Base-by-base conservation (phyloP, 2,113 vertebrate genomes). In the Centropristis striata region DNA sequence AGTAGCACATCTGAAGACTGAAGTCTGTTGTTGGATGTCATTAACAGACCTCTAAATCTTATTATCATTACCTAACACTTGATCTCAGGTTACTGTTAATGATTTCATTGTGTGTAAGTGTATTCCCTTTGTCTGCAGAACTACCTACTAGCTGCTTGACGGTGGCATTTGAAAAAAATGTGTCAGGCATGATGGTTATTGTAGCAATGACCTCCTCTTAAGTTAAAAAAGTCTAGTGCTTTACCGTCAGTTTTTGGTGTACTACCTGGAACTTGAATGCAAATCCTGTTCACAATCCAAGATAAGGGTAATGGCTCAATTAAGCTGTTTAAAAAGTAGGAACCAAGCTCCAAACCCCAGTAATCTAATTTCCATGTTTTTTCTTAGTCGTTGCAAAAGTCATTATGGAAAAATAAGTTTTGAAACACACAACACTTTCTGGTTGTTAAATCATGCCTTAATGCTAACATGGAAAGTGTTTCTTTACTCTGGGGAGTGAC, bases 21-120 rank as follows among this genome's bases (percentile, higher is more conserved):
- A 77, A 65, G 57, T 39, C 54, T 71, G 61, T 66, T 80, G 32
- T 61, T 79, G 72, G 71, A 85, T 81, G 64, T 75, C 68, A 73
- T 70, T 42, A 81, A 51, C 59, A 67, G 76, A 28, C 51, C 69
- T 82, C 81, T 76, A 89, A 90, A 88, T 93, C 87, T 81, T 53
- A 78, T 92, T 83, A 81, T 42, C 78, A 80, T 80, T 73, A 71
- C 60, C 58, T 58, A 53, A 73, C 58, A 21, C 65, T 73, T 82
- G 41, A 67, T 83, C 78, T 86, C 78, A 8, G 67, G 21, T 80
- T 71, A 8, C 74, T 83, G 83, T 72, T 85, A 86, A 88, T 86
- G 63, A 78, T 23, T 84, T 88, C 71, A 83, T 87, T 28, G 39
- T 76, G 74, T 66, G 63, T 50, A 57, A 16, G 78, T 78, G 64